Evolutionary conservation across 2,113 vertebrate species (phyloP).

Genomic region (Ameiurus melas): DNA sequence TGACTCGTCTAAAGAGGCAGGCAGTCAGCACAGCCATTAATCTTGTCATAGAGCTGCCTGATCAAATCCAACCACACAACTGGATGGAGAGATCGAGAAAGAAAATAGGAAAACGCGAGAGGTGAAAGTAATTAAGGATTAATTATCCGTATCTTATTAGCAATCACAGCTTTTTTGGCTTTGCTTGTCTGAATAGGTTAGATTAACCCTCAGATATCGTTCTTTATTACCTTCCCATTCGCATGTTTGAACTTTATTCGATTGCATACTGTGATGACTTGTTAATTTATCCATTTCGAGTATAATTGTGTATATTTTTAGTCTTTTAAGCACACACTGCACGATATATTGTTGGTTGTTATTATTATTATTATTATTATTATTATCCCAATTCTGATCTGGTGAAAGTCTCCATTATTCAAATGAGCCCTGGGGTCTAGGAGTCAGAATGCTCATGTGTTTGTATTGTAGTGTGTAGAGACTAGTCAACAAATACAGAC

Average conservation of each 20-base stretch:
- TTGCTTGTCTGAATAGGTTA: neutral
- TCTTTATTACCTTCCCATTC: neutral
- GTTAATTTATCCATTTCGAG: neutral
- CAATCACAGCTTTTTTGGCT: slow-evolving; percentile 4
- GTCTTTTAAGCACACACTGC: neutral
- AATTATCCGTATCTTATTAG: slow-evolving; percentile 11
- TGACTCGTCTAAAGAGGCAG: slow-evolving; percentile 20
- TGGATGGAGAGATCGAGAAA: slow-evolving; percentile 1
- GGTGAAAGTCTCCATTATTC: neutral
- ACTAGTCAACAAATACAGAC: neutral
- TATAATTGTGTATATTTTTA: neutral
- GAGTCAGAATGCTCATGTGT: neutral
- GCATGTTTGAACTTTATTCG: neutral
- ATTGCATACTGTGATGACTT: neutral
- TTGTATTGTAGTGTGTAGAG: neutral
- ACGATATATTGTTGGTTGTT: neutral
- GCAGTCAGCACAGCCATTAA: slow-evolving; percentile 31
- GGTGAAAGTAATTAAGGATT: slow-evolving; percentile 14
- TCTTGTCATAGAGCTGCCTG: slow-evolving; percentile 47
- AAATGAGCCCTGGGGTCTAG: neutral
- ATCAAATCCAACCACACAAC: slow-evolving; percentile 45
- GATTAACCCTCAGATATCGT: neutral
- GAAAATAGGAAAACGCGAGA: neutral
- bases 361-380: neutral
- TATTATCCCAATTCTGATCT: neutral